These are phyloP conservation scores for Scaptodrosophila latifasciaeformis DNA, from an alignment of 2,888 invertebrate genomes.

Conservation along the genomic window DNA sequence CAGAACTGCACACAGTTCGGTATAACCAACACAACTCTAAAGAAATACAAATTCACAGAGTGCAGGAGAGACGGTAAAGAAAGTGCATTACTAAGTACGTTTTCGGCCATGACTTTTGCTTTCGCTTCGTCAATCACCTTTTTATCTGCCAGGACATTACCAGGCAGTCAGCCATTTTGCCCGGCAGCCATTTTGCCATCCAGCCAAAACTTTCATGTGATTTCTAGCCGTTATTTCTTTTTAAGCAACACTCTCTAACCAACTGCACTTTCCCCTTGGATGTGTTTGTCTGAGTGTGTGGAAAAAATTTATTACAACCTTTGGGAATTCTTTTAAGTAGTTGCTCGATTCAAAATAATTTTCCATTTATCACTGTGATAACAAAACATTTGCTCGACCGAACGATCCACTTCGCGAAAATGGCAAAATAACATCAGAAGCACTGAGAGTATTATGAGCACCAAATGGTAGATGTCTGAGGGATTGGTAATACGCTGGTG, in stretches of 20 bases:
- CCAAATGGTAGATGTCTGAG: constrained; percentile 22
- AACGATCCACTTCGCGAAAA: constrained; percentile 42
- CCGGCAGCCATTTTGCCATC: neutral
- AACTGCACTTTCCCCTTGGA: constrained; percentile 32
- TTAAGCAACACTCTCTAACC: constrained; percentile 25
- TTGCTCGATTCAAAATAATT: constrained; percentile 69
- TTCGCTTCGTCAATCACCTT: constrained; percentile 64
- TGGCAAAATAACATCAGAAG: constrained; percentile 58
- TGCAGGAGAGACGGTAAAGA: constrained; percentile 30
- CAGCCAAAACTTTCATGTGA: neutral
- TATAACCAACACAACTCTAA: no score
- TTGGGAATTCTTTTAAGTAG: constrained; percentile 71
- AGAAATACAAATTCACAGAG: neutral
- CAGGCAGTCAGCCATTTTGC: constrained; percentile 36
- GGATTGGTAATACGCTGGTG: neutral
- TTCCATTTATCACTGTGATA: constrained; percentile 71
- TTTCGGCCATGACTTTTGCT: constrained; percentile 64
- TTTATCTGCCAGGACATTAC: constrained; percentile 63
- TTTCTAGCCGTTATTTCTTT: no score
- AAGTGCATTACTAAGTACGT: constrained; percentile 56
- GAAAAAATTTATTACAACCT: constrained; percentile 71
- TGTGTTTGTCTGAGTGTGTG: constrained; percentile 16
- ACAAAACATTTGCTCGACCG: constrained; percentile 56
- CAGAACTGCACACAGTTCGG: constrained; percentile 20
- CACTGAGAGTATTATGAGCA: constrained; percentile 46